A percentile compares a stretch with the other conserved stretches of the same genome.
These are phyloP conservation scores for Xestia xanthographa DNA, from an alignment of 2,888 invertebrate species.

Conservation along the genomic window DNA sequence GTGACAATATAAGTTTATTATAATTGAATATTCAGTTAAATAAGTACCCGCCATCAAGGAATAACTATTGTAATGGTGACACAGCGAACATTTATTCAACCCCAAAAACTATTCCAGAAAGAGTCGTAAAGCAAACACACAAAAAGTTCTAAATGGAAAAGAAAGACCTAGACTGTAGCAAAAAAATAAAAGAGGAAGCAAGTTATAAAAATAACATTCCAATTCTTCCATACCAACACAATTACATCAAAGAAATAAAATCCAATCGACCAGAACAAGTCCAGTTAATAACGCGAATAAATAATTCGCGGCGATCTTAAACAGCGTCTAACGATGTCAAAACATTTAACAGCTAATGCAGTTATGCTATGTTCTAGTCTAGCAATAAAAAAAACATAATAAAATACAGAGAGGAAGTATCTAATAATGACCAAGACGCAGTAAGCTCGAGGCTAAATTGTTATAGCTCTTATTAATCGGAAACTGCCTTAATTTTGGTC, in stretches of 20 bases:
- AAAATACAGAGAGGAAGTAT: conserved; percentile 79
- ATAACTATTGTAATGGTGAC: neutral
- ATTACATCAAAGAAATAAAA: conserved; percentile 31
- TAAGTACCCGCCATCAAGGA: neutral
- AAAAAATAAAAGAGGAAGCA: neutral
- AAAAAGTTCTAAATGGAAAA: neutral
- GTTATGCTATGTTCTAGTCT: conserved; percentile 62
- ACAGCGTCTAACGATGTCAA: conserved; percentile 66
- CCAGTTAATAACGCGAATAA: conserved; percentile 57
- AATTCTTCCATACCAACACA: conserved; percentile 13
- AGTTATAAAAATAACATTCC: neutral
- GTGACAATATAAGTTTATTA: too few species aligned
- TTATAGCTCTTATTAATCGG: conserved; percentile 86
- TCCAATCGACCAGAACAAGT: conserved; percentile 26
- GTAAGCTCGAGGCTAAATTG: conserved; percentile 80
- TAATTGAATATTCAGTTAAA: neutral
- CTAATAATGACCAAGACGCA: conserved; percentile 80
- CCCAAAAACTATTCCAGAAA: neutral
- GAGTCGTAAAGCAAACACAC: neutral
- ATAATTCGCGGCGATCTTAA: conserved; percentile 55
- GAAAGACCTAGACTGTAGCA: neutral
- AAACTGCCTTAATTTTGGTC: conserved; percentile 88
- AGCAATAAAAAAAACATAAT: conserved; percentile 67
- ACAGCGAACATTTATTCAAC: neutral
- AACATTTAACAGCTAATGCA: conserved; percentile 69